Percentiles rank a stretch among this genome's conserved stretches.
Conservation (phyloP, 2,113 vertebrate species). For the Myrmecobius fasciatus region DNA sequence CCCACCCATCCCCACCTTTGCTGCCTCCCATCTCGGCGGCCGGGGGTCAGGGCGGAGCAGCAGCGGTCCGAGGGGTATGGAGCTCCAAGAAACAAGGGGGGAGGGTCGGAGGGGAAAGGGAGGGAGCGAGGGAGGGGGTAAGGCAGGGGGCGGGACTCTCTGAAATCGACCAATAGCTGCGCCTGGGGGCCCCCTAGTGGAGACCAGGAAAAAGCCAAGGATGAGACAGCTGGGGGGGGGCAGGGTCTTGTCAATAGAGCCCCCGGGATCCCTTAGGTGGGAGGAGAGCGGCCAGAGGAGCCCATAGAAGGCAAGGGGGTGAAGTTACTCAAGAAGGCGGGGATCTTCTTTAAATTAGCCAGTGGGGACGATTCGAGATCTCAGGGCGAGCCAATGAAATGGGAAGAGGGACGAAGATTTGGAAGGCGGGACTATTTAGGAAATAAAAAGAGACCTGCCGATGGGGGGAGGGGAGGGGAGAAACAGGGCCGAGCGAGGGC, state of each 20-base stretch:
- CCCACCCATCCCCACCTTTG: conserved; percentile 52
- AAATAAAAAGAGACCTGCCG: background rate
- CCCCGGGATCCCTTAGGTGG: background rate
- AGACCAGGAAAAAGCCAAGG: background rate
- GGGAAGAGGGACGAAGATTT: background rate
- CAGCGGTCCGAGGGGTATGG: conserved; percentile 55
- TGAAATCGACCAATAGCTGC: conserved; percentile 66
- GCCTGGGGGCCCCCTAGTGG: conserved; percentile 41
- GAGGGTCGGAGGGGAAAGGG: conserved; percentile 3
- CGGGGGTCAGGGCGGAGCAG: conserved; percentile 36
- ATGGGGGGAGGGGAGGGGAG: background rate
- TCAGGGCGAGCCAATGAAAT: background rate
- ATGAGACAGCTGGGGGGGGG: background rate
- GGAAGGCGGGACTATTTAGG: background rate
- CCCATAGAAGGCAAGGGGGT: background rate
- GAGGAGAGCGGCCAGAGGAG: conserved; percentile 1
- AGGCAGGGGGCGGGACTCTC: conserved; percentile 42
- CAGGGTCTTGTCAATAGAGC: background rate
- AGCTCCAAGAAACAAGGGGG: conserved; percentile 40
- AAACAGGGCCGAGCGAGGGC: background rate
- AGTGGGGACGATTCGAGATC: background rate
- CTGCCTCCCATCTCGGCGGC: conserved; percentile 65
- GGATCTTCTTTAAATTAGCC: conserved; percentile 61
- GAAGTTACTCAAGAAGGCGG: conserved; percentile 40
- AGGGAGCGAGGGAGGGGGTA: background rate